Evolutionary conservation across 2,888 invertebrate genomes (phyloP), one percentile per base, ranked within the genome.

Genomic region (Augiades crinisus): DNA sequence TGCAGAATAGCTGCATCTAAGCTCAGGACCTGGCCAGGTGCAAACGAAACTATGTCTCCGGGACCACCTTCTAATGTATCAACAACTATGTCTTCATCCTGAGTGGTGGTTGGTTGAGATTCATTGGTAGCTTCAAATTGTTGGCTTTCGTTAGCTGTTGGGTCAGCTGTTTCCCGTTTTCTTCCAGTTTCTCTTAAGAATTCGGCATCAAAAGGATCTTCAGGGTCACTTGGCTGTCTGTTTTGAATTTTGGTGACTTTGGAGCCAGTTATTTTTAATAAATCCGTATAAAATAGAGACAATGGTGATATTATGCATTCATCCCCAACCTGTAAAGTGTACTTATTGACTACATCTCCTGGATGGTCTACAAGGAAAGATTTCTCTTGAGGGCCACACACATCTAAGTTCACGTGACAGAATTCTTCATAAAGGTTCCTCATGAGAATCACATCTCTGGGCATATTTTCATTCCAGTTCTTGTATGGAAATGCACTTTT

Each of bases 171-270:
- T 64, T 81, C 90, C 40, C 80, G 78, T 68, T 85, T 94, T 78
- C 81, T 89, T 64, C 96, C 94, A 0, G 96, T 98, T 87, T 98
- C 98, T 57, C 96, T 91, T 7, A 98, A 86, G 72, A 97, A 98
- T 70, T 96, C 95, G 8, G 96, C 96, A 88, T 98, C 98, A 72
- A 97, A 96, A 2, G 97, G 97, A 83, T 98, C 98, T 78, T 97
- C 97, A 0, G 97, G 94, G 71, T 98, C 97, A 58, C 92, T 90
- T 3, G 91, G 85, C 54, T 91, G 90, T 2, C 96, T 94, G 41
- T 91, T 93, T 68, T 96, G 96, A 7, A 94, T 93, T 63, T 94
- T 94, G 1, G 94, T 93, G 19, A 88, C 84, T 74, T 96, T 95
- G 0, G 84, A 75, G 0, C 96, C 96, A 0, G 97, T 97, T 10